Evolutionary conservation across 2,888 invertebrate species (phyloP).

Genomic region (Noctua fimbriata): DNA sequence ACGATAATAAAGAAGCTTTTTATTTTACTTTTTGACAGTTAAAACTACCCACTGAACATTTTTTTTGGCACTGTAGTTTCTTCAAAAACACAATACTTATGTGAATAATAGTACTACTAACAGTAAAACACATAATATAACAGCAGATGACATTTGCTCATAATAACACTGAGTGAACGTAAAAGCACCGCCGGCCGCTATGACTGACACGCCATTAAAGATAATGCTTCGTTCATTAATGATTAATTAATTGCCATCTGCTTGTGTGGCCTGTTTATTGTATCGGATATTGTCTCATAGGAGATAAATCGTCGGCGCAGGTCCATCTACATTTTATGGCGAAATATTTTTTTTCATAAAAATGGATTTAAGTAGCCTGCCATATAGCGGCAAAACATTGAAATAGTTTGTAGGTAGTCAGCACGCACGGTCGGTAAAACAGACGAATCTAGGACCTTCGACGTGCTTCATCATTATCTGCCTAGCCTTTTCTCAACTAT

Average conservation of each 20-base stretch:
- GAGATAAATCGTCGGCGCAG: background rate
- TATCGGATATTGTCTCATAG: background rate
- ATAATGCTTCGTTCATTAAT: conserved; percentile 31
- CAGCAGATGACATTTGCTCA: background rate
- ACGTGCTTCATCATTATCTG: too few relatives aligned
- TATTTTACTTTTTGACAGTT: background rate
- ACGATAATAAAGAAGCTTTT: background rate
- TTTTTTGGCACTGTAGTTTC: background rate
- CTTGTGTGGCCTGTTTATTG: conserved; percentile 36
- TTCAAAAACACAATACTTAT: background rate
- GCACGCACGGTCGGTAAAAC: too few relatives aligned
- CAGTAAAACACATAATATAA: background rate
- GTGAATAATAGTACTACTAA: background rate
- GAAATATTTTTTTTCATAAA: too few relatives aligned
- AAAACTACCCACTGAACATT: background rate
- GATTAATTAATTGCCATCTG: conserved; percentile 42
- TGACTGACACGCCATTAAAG: conserved; percentile 22
- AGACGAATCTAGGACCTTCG: too few relatives aligned
- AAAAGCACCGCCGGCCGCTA: conserved; percentile 14
- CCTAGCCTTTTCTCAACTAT: too few relatives aligned
- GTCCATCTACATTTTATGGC: too few relatives aligned
- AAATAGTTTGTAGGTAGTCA: too few relatives aligned
- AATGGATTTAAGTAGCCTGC: too few relatives aligned
- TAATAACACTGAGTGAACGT: background rate
- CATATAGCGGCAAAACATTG: too few relatives aligned